Base-by-base conservation (phyloP, 2,113 vertebrate genomes). In the Sander vitreus region DNA sequence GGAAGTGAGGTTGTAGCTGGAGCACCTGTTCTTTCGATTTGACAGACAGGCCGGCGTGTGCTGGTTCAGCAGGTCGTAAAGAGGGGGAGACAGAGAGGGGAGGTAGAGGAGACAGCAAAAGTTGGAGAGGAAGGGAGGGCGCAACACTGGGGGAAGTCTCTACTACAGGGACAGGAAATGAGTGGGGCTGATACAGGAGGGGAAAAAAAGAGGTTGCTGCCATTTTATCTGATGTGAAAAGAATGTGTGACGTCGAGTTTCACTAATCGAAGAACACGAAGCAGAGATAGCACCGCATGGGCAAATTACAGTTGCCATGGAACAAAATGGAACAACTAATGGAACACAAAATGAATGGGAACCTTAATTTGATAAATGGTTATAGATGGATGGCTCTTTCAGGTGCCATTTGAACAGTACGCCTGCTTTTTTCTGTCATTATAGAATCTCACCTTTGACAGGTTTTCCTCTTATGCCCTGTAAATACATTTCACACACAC, bases 21-120 rank as follows among this genome's bases (percentile, higher is more conserved):
- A 92, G 91, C 95, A 96, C 95, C 95, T 96, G 95, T 96, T 96
- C 85, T 54, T 79, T 73, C 30, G 25, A 50, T 92, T 95, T 96
- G 95, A 96, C 90, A 69, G 95, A 94, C 95, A 94, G 91, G 94
- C 85, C 59, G 58, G 94, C 78, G 93, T 95, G 94, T 95, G 95
- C 95, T 95, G 95, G 90, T 94, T 96, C 95, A 96, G 95, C 95
- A 95, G 93, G 94, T 94, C 93, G 90, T 50, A 21, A 72, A 55
- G 80, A 78, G 58, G 70, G 64, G 63, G 83, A 65, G 76, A 72
- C 45, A 48, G 48, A 33, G 71, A 45, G 84, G 70, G 78, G 69
- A 23, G 83, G 83, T 0, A 27, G 66, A 25, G 45, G 33, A 45
- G 60, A 63, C 53, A 14, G 62, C 48, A 76, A 80, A 71, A 83